These are phyloP conservation scores for Cyclura pinguis DNA, from an alignment of 2,797 vertebrate genomes.

Conservation along the genomic window DNA sequence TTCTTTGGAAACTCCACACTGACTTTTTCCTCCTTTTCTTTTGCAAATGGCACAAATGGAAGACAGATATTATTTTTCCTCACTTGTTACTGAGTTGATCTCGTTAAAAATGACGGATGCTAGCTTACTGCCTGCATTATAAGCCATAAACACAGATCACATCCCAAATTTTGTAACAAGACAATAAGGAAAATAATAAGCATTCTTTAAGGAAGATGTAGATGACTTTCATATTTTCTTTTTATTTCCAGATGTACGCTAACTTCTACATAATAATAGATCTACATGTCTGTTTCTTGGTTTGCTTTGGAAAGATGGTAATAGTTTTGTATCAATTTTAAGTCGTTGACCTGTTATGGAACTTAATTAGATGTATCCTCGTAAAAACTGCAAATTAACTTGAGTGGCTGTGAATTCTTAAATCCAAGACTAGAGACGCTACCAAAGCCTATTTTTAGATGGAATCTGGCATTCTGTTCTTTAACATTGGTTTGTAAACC, in stretches of 20 bases:
- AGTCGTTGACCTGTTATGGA: not conserved
- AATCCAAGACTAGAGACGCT: not conserved
- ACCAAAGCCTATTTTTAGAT: not conserved
- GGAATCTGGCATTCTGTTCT: not conserved
- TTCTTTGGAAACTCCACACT: slow-evolving; percentile 31
- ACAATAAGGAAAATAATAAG: slow-evolving; percentile 48
- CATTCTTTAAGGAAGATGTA: slow-evolving; percentile 49
- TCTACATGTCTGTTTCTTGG: not conserved
- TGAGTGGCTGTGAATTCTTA: not conserved
- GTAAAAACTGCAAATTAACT: not conserved
- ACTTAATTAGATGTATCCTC: not conserved
- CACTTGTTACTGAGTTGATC: slow-evolving; percentile 51
- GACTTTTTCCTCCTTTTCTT: slow-evolving; percentile 55
- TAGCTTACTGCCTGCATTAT: slow-evolving; percentile 62
- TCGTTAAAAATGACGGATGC: slow-evolving; percentile 74
- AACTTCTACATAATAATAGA: not conserved
- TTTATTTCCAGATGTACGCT: slow-evolving; percentile 14
- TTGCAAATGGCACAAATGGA: slow-evolving; percentile 40
- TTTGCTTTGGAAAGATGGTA: not conserved
- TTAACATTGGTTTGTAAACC: not conserved
- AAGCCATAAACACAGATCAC: slow-evolving; percentile 51
- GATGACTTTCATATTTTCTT: not conserved
- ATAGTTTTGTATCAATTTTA: not conserved
- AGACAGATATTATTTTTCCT: slow-evolving; percentile 60
- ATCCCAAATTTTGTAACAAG: slow-evolving; percentile 47